Base-by-base conservation (phyloP, 1,140 invertebrate species). In the Psilanteris sp. region DNA sequence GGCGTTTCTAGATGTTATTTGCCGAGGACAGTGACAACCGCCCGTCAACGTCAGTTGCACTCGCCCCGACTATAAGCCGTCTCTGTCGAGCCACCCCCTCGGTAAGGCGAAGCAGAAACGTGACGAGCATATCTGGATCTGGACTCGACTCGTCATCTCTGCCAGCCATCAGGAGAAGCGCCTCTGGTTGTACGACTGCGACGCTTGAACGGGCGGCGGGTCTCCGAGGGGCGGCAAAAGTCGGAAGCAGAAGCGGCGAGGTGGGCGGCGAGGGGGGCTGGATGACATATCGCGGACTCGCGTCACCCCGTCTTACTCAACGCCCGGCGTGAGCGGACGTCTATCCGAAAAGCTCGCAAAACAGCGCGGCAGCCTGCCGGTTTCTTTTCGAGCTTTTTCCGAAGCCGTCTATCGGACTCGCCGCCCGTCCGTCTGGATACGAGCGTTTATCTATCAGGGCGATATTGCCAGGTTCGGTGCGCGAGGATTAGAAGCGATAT, bases 1-100 rank as follows among this genome's bases (percentile, higher is more conserved):
- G 50, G 77, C 77, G 78, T 77, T 73, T 79, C 78, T 85, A 83
- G 84, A 85, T 86, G 86, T 85, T 86, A 87, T 87, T 87, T 87
- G 83, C 82, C 80, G 82, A 82, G 84, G 85, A 87, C 84, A 87
- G 84, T 87, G 85, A 86, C 85, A 87, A 87, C 86, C 84, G 79
- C 85, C 81, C 83, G 85, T 87, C 85, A 87, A 86, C 79, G 85
- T 86, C 84, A 86, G 59, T 84, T 76, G 70, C 73, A 74, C 73
- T 77, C 57, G 55, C 20, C 46, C 34, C 43, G 27, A 37, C 43
- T 39, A 5, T 36, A 11, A 43, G 36, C 29, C 55, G 62, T 43
- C 31, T 68, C 57, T 55, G 57, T 52, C 46, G 62, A 61, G 61
- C 72, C 71, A 68, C 59, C 68, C n/a, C 54, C 70, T 76, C 73